These are phyloP conservation scores for Pteronura brasiliensis DNA, from an alignment of 2,113 vertebrate species.

Conservation along the genomic window DNA sequence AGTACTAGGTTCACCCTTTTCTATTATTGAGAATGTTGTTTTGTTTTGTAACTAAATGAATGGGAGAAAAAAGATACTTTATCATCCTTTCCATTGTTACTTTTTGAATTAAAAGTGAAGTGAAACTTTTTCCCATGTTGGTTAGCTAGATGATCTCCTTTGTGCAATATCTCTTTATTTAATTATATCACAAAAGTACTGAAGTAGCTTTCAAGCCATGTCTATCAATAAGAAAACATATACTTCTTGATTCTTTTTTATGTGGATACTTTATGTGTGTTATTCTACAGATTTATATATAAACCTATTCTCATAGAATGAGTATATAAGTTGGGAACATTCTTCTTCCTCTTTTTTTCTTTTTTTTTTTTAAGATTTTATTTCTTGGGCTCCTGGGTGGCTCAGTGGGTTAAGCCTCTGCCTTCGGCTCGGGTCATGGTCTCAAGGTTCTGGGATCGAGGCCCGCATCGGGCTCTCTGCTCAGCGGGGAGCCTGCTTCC, in stretches of 20 bases:
- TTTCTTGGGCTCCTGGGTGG: neutral
- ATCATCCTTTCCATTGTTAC: neutral
- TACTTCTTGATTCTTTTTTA: neutral
- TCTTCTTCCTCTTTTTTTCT: neutral
- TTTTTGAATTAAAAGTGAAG: neutral
- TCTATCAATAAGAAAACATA: neutral
- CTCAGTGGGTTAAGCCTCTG: no score
- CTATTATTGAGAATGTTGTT: neutral
- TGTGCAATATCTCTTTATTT: neutral
- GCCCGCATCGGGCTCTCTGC: no score
- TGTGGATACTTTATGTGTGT: neutral
- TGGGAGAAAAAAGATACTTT: neutral
- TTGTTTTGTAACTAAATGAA: conserved; percentile 18
- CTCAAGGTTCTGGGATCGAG: no score
- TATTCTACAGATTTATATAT: neutral
- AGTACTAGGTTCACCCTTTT: neutral
- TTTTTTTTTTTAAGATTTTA: neutral
- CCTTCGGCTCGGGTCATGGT: no score
- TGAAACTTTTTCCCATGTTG: neutral
- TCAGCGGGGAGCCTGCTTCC: no score
- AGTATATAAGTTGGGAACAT: neutral
- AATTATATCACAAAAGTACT: neutral
- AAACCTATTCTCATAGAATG: neutral
- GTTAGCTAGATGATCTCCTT: neutral
- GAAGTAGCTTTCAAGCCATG: neutral